Percentiles rank a stretch among this genome's conserved stretches.
Conservation (phyloP, 2,113 vertebrate genomes). For the Oncorhynchus nerka region DNA sequence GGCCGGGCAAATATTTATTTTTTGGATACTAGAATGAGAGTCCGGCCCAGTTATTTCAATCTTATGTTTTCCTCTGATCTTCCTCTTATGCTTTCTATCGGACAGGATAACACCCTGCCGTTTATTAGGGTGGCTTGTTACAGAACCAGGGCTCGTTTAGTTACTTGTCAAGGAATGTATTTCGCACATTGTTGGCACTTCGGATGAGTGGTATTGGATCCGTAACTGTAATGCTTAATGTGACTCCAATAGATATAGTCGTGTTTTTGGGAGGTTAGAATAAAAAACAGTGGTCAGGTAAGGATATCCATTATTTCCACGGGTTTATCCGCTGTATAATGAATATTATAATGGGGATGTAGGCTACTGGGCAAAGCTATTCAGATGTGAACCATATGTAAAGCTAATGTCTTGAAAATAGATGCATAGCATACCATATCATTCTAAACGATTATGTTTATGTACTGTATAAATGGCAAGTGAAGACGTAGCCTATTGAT, state of each 20-base stretch:
- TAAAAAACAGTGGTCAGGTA: neutral
- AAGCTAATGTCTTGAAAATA: neutral
- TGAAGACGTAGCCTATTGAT: neutral
- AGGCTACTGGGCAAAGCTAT: neutral
- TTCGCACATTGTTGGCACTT: neutral
- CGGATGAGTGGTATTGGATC: neutral
- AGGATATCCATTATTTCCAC: neutral
- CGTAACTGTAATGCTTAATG: neutral
- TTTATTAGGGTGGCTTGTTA: constrained; percentile 10
- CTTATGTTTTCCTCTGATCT: neutral
- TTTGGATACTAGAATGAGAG: neutral
- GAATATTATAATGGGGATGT: neutral
- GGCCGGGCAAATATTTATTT: neutral
- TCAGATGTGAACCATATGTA: neutral
- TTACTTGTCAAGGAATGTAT: neutral
- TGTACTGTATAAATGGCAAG: neutral
- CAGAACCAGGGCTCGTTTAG: neutral
- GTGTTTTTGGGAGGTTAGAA: too few relatives aligned
- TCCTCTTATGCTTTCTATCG: neutral
- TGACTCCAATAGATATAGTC: neutral
- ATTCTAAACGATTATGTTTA: neutral
- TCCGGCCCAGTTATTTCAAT: neutral
- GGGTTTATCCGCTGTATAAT: neutral
- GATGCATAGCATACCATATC: neutral
- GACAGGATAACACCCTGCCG: neutral